Conservation (phyloP, 2,888 invertebrate species). For the Sinohyriopsis cumingii region DNA sequence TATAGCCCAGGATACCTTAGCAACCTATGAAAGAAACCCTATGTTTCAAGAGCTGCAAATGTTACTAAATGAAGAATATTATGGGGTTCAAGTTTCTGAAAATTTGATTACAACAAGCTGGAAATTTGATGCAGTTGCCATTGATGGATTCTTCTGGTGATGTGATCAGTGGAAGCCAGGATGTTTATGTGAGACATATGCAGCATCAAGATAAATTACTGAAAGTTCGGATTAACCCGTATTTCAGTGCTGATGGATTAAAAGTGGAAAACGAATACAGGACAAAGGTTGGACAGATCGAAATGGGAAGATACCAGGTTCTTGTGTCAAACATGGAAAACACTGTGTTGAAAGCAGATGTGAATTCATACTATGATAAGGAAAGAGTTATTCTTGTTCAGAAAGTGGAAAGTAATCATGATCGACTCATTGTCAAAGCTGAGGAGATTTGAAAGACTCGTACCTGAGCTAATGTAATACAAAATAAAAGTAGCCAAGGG, state of each 20-base stretch:
- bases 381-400: slow-evolving; percentile 34
- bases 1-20: slow-evolving; percentile 37
- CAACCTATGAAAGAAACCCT: slow-evolving; percentile 50
- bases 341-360: slow-evolving; percentile 29
- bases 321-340: slow-evolving; percentile 39
- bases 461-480: slow-evolving; percentile 9
- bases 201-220: slow-evolving; percentile 44
- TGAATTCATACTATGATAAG: slow-evolving; percentile 49
- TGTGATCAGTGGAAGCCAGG: slow-evolving; percentile 13
- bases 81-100: slow-evolving; percentile 51
- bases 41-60: slow-evolving; percentile 55
- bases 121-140: slow-evolving; percentile 34
- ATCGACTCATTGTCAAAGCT: slow-evolving; percentile 31
- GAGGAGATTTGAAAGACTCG: slow-evolving; percentile 21
- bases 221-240: slow-evolving; percentile 32
- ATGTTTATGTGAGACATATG: slow-evolving; percentile 35
- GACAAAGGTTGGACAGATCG: slow-evolving; percentile 42
- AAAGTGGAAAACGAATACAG: slow-evolving; percentile 46
- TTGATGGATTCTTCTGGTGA: not conserved
- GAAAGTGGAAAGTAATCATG: slow-evolving; percentile 27
- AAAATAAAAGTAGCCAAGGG: too few relatives aligned
- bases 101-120: slow-evolving; percentile 52
- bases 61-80: slow-evolving; percentile 48
- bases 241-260: slow-evolving; percentile 35
- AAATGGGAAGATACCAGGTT: slow-evolving; percentile 51